Conservation (phyloP, 2,113 vertebrate species). For the Macroglossus sobrinus region DNA sequence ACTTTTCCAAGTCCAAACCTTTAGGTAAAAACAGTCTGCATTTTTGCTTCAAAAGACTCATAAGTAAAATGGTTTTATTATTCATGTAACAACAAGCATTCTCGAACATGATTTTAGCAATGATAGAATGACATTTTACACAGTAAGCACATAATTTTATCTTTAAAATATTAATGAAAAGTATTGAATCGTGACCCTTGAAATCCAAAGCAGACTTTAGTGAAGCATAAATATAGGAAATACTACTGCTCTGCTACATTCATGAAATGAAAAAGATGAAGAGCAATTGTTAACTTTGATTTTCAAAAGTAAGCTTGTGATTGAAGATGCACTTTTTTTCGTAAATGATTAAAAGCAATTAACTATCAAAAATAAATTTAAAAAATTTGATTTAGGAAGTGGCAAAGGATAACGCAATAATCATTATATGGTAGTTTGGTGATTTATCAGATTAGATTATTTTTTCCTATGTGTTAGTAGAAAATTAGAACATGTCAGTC, state of each 20-base stretch:
- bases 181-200: neutral
- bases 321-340: neutral
- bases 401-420: neutral
- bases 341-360: slow-evolving; percentile 14
- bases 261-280: neutral
- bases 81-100: neutral
- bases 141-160: neutral
- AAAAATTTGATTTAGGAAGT: slow-evolving; percentile 8
- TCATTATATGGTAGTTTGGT: neutral
- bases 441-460: neutral
- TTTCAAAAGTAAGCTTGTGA: neutral
- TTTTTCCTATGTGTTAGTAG: neutral
- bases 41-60: neutral
- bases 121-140: neutral
- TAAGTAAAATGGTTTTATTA: neutral
- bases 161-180: slow-evolving; percentile 38
- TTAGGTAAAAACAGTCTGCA: neutral
- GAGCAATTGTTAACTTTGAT: neutral
- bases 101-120: neutral
- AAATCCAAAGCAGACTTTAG: slow-evolving; percentile 12
- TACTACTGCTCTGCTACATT: neutral
- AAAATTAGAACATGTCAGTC: neutral
- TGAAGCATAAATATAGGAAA: neutral
- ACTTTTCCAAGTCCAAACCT: neutral
- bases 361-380: slow-evolving; percentile 28